A percentile compares a stretch with the other conserved stretches of the same genome.
Evolutionary conservation across 2,113 vertebrate genomes (phyloP).

Genomic region (Limanda limanda): DNA sequence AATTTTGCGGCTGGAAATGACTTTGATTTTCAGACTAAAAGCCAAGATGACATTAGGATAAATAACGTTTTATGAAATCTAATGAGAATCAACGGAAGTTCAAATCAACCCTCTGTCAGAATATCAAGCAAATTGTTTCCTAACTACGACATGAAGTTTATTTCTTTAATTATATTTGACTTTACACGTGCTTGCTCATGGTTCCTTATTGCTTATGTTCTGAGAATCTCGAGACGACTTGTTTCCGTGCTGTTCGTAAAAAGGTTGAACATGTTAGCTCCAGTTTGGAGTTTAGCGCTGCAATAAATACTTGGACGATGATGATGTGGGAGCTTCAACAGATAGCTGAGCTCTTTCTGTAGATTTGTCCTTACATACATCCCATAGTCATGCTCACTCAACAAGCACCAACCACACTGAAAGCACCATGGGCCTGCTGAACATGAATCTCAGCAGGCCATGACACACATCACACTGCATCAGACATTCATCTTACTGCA

Average conservation of each 20-base stretch:
- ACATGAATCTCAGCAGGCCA: not conserved
- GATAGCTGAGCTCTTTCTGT: not conserved
- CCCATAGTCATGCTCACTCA: not conserved
- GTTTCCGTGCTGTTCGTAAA: not conserved
- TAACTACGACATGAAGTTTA: no score
- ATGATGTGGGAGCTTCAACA: conserved; percentile 9
- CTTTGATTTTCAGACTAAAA: no score
- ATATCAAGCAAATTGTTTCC: no score
- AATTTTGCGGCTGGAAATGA: not conserved
- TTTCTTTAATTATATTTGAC: no score
- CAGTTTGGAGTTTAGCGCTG: not conserved
- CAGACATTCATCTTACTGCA: not conserved
- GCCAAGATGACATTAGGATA: no score
- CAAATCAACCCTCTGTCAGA: no score
- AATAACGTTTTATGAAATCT: no score
- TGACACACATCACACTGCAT: not conserved
- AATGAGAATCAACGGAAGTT: no score
- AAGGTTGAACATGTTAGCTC: not conserved
- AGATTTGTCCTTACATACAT: not conserved
- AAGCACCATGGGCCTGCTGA: not conserved
- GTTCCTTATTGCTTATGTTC: no score
- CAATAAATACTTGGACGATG: conserved; percentile 2
- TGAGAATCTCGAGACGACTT: no score
- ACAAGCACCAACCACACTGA: not conserved
- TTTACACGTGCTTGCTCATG: no score